Percentiles rank a stretch among this genome's conserved stretches.
Conservation (phyloP, 1,140 invertebrate species). For the Drosophila kurseongensis region DNA sequence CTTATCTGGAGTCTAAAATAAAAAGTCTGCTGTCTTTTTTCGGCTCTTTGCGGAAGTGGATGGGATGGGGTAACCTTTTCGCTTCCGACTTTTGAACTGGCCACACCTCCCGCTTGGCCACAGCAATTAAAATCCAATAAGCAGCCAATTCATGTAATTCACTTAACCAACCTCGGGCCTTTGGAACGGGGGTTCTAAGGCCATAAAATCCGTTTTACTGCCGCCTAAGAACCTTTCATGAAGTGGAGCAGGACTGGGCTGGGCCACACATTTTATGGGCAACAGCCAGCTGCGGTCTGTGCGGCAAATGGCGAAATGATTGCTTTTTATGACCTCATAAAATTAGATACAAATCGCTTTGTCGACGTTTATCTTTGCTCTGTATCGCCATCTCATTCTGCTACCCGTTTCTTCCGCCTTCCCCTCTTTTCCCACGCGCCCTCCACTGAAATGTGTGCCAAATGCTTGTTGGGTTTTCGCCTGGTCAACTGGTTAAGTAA, state of each 20-base stretch:
- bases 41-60: conserved; percentile 52
- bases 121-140: conserved; percentile 77
- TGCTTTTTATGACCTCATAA: conserved; percentile 84
- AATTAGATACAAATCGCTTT: conserved; percentile 83
- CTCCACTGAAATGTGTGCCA: conserved; percentile 59
- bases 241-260: conserved; percentile 22
- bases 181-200: conserved; percentile 26
- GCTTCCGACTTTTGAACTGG: conserved; percentile 55
- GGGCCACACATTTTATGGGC: conserved; percentile 65
- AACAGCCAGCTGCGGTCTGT: conserved; percentile 71
- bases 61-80: conserved; percentile 23
- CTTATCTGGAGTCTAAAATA: conserved; percentile 63
- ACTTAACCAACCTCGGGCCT: conserved; percentile 53
- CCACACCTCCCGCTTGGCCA: conserved; percentile 39
- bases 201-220: conserved; percentile 76
- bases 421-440: conserved; percentile 10
- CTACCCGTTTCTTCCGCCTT: background rate
- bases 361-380: conserved; percentile 70
- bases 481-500: conserved; percentile 68
- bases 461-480: conserved; percentile 33
- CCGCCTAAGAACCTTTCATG: conserved; percentile 69
- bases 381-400: conserved; percentile 28
- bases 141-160: conserved; percentile 80
- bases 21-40: conserved; percentile 31
- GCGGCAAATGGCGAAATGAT: conserved; percentile 81